A percentile compares a stretch with the other conserved stretches of the same genome.
Conservation (phyloP, 2,113 vertebrate genomes). For the Barbus barbus region DNA sequence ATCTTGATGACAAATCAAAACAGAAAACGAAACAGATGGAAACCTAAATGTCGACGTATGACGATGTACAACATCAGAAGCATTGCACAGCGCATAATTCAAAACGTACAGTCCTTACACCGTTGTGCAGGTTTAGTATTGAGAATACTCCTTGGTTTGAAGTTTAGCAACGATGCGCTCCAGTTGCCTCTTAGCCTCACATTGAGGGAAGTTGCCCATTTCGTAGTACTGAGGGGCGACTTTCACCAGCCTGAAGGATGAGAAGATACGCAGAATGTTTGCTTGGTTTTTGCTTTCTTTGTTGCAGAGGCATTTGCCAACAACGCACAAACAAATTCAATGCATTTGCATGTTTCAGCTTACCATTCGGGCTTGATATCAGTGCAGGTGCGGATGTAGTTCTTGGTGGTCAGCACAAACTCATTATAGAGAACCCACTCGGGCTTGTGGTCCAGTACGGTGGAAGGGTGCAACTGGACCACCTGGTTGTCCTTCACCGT, state of each 20-base stretch:
- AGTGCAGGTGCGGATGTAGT: constrained; percentile 96
- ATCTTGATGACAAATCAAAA: constrained; percentile 84
- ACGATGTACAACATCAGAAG: constrained; percentile 83
- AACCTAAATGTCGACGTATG: constrained; percentile 81
- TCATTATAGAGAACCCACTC: constrained; percentile 99
- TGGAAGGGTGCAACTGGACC: constrained; percentile 95
- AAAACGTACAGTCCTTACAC: constrained; percentile 53
- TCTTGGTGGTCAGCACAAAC: constrained; percentile 97
- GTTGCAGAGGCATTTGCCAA: not conserved
- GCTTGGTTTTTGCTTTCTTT: not conserved
- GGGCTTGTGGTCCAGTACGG: constrained; percentile 95
- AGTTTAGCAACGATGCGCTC: constrained; percentile 95
- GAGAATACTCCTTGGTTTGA: constrained; percentile 94
- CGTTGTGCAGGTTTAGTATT: constrained; percentile 80
- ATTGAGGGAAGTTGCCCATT: constrained; percentile 98
- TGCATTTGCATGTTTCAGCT: constrained; percentile 53
- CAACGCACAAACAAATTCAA: constrained; percentile 6
- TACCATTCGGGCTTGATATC: constrained; percentile 97
- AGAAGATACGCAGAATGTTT: not conserved
- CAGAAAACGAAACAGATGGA: constrained; percentile 77
- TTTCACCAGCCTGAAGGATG: constrained; percentile 88
- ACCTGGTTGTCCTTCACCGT: constrained; percentile 98
- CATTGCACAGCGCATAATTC: constrained; percentile 41
- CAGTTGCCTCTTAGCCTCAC: constrained; percentile 96
- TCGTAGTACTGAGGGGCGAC: constrained; percentile 97